phyloP scores from a whole-genome alignment of 2,113 vertebrate genomes.

The Tragulus kanchil region DNA sequence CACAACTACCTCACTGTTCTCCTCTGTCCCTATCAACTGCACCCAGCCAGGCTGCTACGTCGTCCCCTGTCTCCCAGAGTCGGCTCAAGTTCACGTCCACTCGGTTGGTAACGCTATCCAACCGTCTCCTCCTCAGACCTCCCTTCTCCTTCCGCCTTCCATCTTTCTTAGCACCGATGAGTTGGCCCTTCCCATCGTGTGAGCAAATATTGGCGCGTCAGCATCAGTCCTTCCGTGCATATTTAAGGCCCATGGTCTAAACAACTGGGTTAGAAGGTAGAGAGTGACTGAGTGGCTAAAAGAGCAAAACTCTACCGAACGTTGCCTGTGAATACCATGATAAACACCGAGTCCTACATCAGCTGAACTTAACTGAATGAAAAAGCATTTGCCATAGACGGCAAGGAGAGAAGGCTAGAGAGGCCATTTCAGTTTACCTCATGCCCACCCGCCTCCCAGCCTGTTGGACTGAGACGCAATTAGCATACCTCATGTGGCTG shows the following conservation, averaged over 20 bases:
- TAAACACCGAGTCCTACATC: not conserved
- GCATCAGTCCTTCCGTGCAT: not conserved
- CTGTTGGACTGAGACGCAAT: not conserved
- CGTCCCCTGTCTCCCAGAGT: not conserved
- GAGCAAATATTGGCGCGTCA: not conserved
- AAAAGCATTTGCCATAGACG: not conserved
- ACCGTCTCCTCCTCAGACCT: not conserved
- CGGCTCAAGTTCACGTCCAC: not conserved
- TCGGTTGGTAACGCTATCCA: not conserved
- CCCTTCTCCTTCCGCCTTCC: not conserved
- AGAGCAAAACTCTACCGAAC: not conserved
- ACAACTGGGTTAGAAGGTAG: not conserved
- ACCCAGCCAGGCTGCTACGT: not conserved
- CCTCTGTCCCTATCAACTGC: not conserved
- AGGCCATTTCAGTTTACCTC: not conserved
- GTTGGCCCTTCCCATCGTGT: not conserved
- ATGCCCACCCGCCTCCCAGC: accelerated
- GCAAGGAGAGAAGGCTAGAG: not conserved
- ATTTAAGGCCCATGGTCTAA: not conserved
- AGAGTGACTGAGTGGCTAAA: not conserved
- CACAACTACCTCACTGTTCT: too few relatives aligned
- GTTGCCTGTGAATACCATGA: not conserved
- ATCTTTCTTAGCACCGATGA: not conserved
- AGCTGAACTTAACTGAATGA: not conserved
- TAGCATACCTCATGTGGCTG: not conserved